phyloP scores from a whole-genome alignment of 2,113 vertebrate genomes.

The Hystrix cristata region DNA sequence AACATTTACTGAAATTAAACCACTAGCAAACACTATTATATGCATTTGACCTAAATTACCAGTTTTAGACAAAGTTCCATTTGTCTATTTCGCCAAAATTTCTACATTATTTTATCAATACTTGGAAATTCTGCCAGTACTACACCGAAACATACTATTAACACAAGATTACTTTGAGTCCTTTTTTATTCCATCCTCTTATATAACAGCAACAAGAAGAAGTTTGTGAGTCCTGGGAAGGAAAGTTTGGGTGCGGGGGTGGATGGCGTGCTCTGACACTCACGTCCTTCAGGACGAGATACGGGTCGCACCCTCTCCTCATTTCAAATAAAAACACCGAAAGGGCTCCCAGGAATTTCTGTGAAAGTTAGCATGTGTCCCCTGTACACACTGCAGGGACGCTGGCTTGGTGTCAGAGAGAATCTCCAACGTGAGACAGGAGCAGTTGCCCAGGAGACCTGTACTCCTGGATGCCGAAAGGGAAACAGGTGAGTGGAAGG shows the following conservation, averaged over 20 bases:
- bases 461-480: neutral
- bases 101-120: neutral
- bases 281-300: neutral
- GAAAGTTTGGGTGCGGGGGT: neutral
- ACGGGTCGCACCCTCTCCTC: neutral
- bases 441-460: neutral
- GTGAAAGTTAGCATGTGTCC: neutral
- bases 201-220: neutral
- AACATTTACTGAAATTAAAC: neutral
- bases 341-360: neutral
- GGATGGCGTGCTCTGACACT: neutral
- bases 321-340: neutral
- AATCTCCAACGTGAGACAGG: neutral
- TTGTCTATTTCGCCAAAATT: neutral
- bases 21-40: neutral
- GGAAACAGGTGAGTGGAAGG: neutral
- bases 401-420: neutral
- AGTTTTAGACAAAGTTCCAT: neutral
- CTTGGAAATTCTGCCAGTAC: neutral
- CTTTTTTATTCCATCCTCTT: neutral
- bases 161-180: neutral
- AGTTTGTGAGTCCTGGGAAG: neutral
- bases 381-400: too few relatives aligned
- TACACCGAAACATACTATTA: neutral
- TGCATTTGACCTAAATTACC: neutral